Conservation (phyloP, 2,888 invertebrate species). For the Mystacides longicornis region DNA sequence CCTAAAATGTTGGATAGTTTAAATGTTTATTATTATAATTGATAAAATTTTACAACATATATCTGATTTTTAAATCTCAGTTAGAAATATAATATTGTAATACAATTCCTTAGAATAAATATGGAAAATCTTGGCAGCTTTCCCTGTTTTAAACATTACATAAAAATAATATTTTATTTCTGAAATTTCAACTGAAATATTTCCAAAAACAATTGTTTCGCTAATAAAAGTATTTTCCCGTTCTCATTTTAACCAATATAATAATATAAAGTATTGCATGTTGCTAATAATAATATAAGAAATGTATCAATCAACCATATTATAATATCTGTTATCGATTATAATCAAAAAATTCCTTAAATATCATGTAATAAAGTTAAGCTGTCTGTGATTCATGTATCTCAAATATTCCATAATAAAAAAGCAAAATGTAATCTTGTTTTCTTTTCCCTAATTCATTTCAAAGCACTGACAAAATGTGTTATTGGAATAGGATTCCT, state of each 20-base stretch:
- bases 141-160: too few species aligned
- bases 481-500: too few species aligned
- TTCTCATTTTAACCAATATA: background rate
- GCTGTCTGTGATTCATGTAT: conserved; percentile 19
- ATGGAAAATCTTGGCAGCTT: too few species aligned
- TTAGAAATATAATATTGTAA: too few species aligned
- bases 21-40: conserved; percentile 7
- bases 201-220: too few species aligned
- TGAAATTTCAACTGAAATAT: too few species aligned
- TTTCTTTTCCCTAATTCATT: too few species aligned
- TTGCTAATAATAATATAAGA: background rate
- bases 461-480: too few species aligned
- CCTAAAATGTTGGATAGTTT: conserved; percentile 11
- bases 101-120: too few species aligned
- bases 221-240: too few species aligned
- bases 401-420: conserved; percentile 6
- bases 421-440: background rate
- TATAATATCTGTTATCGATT: background rate
- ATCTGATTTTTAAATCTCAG: background rate
- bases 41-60: conserved; percentile 1
- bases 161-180: too few species aligned
- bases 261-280: background rate
- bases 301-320: background rate
- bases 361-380: conserved; percentile 11
- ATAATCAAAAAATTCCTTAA: background rate